Evolutionary conservation across 2,113 vertebrate genomes (phyloP).

Genomic region (Macquaria ambigua): DNA sequence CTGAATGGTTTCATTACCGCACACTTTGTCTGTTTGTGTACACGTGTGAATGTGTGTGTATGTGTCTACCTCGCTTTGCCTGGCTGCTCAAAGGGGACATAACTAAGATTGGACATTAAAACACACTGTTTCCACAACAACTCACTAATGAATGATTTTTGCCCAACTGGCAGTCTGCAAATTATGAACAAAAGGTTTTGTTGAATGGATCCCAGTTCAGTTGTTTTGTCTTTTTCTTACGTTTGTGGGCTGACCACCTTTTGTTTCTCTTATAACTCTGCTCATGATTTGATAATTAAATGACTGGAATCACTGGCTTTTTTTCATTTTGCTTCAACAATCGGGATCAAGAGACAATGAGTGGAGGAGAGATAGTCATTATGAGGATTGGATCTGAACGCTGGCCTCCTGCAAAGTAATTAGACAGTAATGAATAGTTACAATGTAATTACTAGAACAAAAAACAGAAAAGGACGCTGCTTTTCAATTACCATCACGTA

Average conservation of each 20-base stretch:
- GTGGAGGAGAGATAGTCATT: slow-evolving; percentile 55
- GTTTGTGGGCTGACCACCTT: slow-evolving; percentile 37
- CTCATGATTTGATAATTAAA: slow-evolving; percentile 72
- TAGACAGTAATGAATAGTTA: slow-evolving; percentile 78
- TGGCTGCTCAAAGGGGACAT: slow-evolving; percentile 44
- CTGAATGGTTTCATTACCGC: slow-evolving; percentile 33
- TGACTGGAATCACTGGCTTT: slow-evolving; percentile 31
- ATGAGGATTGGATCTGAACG: slow-evolving; percentile 63
- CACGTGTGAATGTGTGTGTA: slow-evolving; percentile 9
- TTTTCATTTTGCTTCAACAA: slow-evolving; percentile 61
- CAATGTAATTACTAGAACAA: slow-evolving; percentile 73
- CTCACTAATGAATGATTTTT: slow-evolving; percentile 62
- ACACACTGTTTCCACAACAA: slow-evolving; percentile 48
- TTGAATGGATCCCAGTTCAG: slow-evolving; percentile 48
- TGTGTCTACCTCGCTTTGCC: slow-evolving; percentile 2
- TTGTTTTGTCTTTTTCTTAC: slow-evolving; percentile 43
- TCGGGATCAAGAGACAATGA: slow-evolving; percentile 65
- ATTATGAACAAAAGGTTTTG: slow-evolving; percentile 53
- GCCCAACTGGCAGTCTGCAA: slow-evolving; percentile 39
- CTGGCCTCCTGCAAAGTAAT: slow-evolving; percentile 69
- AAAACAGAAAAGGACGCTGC: slow-evolving; percentile 52
- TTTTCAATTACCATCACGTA: slow-evolving; percentile 72
- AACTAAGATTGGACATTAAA: slow-evolving; percentile 39
- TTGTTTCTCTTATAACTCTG: slow-evolving; percentile 54
- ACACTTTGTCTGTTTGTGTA: slow-evolving; percentile 18